Base-by-base conservation (phyloP, 2,888 invertebrate genomes). In the Drosophila gaucha region DNA sequence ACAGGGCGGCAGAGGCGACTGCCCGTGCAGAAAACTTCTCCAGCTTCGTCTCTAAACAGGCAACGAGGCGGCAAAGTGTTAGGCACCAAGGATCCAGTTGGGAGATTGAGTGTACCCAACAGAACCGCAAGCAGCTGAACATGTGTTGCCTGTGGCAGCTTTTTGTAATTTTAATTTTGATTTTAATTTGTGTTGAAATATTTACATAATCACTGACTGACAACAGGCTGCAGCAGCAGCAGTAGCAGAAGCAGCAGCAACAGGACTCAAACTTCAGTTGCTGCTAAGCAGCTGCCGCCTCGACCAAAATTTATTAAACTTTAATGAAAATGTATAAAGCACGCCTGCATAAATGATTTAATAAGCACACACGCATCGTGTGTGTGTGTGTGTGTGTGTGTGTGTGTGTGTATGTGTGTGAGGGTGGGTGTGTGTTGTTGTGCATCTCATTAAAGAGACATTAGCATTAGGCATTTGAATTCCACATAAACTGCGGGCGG, bases 171-270 rank as follows among this genome's bases (percentile, higher is more conserved):
- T 89, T 89, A 89, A 89, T 89, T 89, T 89, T 89, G 89, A 89
- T 89, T 89, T 89, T 89, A 89, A 89, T 89, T 89, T 89, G 79
- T 88, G 88, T 83, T 89, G 89, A 89, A 89, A 89, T 88, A 89
- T 90, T 89, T 89, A 89, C 88, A 89, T 90, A 89, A 89, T 89
- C 90, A 89, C 87, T 89, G 87, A 88, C 89, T 89, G 88, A 89
- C 89, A 83, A 80, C 82, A 82, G 55, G 50, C 73, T 65, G 59
- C 51, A 52, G 49, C 36, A 54, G 39, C 28, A 33, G 28, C 33
- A 43, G 16, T 24, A 28, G 26, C 51, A 35, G 22, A 24, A 39
- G n/a, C 39, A 31, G 38, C 38, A 44, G 36, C 47, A 55, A 35
- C 51, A 63, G 43, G 58, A 58, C 64, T 58, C 67, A 28, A 36